Conservation (phyloP, 64 coral and sea anemone species). For the Pocillopora verrucosa region DNA sequence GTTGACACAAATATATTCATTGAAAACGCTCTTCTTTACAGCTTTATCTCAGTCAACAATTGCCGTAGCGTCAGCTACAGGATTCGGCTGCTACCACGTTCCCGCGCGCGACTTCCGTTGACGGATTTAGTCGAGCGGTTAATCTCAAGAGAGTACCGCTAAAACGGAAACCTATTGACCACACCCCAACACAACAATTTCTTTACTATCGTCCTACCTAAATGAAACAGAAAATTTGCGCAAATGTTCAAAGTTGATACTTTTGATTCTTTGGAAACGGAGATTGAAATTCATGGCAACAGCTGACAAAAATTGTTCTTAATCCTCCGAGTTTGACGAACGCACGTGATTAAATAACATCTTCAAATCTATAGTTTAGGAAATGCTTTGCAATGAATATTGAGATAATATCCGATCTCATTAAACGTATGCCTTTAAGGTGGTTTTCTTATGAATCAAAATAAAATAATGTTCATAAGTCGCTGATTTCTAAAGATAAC, state of each 20-base stretch:
- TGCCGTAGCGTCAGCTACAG: neutral
- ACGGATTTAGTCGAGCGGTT: neutral
- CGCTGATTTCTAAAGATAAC: neutral
- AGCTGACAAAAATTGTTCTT: neutral
- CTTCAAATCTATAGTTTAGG: neutral
- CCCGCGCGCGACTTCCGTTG: conserved; percentile 2
- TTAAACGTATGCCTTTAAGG: conserved; percentile 6
- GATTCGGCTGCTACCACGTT: neutral
- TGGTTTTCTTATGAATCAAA: neutral
- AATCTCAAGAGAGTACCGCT: neutral
- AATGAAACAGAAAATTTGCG: no score
- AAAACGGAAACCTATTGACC: conserved; percentile 6
- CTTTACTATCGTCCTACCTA: neutral
- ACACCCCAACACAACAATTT: conserved; percentile 27
- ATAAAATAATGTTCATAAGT: neutral
- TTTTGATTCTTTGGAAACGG: neutral
- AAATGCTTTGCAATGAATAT: conserved; percentile 3
- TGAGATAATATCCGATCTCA: conserved; percentile 3
- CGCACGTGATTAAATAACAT: neutral
- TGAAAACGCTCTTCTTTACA: neutral
- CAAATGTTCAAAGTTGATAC: no score
- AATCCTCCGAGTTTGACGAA: neutral
- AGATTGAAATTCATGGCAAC: neutral
- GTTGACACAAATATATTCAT: neutral
- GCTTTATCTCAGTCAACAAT: neutral